Evolutionary conservation across 2,113 vertebrate species (phyloP).

Genomic region (Syrrhaptes paradoxus): DNA sequence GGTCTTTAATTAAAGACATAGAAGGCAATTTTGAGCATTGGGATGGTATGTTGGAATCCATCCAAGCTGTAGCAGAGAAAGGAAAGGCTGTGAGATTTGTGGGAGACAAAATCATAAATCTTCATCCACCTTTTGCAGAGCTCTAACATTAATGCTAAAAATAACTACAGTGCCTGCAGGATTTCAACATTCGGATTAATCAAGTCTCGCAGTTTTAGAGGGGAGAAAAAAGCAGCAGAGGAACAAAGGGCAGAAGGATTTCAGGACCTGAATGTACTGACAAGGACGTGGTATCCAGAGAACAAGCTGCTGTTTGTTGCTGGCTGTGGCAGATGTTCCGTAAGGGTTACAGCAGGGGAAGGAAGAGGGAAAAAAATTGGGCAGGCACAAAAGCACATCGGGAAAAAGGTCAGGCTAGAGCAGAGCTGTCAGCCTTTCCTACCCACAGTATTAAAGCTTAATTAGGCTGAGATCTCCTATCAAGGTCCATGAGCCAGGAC

Average conservation of each 20-base stretch:
- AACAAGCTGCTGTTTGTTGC: conserved; percentile 3
- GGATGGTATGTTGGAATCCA: not conserved
- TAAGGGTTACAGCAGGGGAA: conserved; percentile 1
- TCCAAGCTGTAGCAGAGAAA: conserved; percentile 20
- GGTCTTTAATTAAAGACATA: conserved; percentile 35
- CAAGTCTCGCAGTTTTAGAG: not conserved
- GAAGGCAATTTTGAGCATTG: not conserved
- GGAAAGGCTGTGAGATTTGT: not conserved
- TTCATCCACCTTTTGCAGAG: conserved; percentile 47
- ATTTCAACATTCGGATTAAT: conserved; percentile 57
- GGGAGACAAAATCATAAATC: conserved; percentile 53
- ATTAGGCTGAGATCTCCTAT: not conserved
- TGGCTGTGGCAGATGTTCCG: conserved; percentile 2
- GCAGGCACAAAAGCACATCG: conserved; percentile 7
- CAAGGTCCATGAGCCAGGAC: not conserved
- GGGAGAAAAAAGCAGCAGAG: not conserved
- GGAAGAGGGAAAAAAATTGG: not conserved
- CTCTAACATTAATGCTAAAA: conserved; percentile 56
- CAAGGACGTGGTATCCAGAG: not conserved
- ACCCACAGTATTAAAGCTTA: not conserved
- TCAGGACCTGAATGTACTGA: not conserved
- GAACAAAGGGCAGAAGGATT: conserved; percentile 7
- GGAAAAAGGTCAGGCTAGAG: not conserved
- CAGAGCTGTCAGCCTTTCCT: not conserved
- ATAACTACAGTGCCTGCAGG: not conserved